Evolutionary conservation across 1,140 invertebrate genomes (phyloP), one percentile per base, ranked within the genome.

Genomic region (Drosophila eugracilis): DNA sequence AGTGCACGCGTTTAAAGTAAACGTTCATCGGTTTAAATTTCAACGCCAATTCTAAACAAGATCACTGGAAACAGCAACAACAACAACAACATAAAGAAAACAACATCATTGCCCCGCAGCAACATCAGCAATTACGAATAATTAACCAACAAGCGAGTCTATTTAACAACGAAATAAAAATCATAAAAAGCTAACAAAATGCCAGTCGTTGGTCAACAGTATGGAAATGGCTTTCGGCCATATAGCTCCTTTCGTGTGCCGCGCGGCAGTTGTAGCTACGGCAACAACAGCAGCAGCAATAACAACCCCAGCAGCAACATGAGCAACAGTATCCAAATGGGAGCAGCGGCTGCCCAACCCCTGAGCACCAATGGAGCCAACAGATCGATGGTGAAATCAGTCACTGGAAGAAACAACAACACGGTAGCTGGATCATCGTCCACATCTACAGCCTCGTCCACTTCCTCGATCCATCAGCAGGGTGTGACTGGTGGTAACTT

Each of bases 181-280:
- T 22, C 50, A 70, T 19, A 32, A 54, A 74, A 58, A 89, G 58
- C 70, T 58, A 66, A 77, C 59, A 90, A 91, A 91, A 91, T 91
- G 90, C 88, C 90, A 49, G 78, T 91, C 58, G 78, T 90, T 28
- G 89, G 90, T 70, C 86, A 90, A 73, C 89, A 91, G 55, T 86
- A 89, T 39, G 76, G 80, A 30, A 86, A 77, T 44, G 80, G 83
- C 53, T 86, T 81, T 52, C 73, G 90, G 69, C 90, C 90, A 19
- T 91, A 91, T 17, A 91, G 90, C 75, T 91, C 90, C 42, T 91
- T 91, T 77, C 76, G 90, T 75, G 78, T 90, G 58, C 63, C 81
- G 24, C 78, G 89, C 36, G 60, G 75, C 67, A 86, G 77, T 78
- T 78, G 79, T 75, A 58, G 55, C 73, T 52, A 47, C 37, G 34